Base-by-base conservation (phyloP, 2,888 invertebrate genomes). In the Caenorhabditis japonica region DNA sequence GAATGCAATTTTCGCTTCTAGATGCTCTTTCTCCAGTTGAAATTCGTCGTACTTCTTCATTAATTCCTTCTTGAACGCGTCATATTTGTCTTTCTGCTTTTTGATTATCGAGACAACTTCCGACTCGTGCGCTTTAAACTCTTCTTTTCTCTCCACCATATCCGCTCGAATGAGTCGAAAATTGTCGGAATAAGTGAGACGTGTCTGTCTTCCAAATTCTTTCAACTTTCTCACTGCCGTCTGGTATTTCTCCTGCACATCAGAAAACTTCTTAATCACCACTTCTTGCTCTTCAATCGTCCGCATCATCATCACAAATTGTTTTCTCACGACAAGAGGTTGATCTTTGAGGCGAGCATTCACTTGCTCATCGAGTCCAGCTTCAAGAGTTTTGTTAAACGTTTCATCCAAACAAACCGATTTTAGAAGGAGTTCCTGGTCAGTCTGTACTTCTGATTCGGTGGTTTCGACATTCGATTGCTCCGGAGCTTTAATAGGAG, bases 71-170 rank as follows among this genome's bases (percentile, higher is more conserved):
- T 47, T 72, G 4, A 13, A 36, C 1, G 15, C 41, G 2, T 64
- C 53, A 46, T 38, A 59, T 12, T 53, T 52, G 1, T 19, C 15
- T n/a, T n/a, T 21, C 4, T 58, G 38, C 8, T 36, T 64, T 7
- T 41, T 53, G 7, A 46, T 25, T 12, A 59, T 25, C 3, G 58
- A 27, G 8, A 39, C 15, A 15, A 64, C 33, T 17, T 64, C 71
- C 3, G 36, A 17, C 4, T 53, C 38, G 47, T 72, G 58, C n/a
- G 39, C 30, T 10, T 52, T 38, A 36, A 64, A 72, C 19, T 72
- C 71, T 4, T 53, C 53, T 15, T 64, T 64, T n/a, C 55, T 13
- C 21, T 46, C 47, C 0, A 58, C 10, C 13, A 64, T 27, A 36
- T 64, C 59, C 3, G 60, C 53, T 3, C 71, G 46, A 30, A 72